phyloP scores from a whole-genome alignment of 2,797 vertebrate genomes.

The Artibeus lituratus region DNA sequence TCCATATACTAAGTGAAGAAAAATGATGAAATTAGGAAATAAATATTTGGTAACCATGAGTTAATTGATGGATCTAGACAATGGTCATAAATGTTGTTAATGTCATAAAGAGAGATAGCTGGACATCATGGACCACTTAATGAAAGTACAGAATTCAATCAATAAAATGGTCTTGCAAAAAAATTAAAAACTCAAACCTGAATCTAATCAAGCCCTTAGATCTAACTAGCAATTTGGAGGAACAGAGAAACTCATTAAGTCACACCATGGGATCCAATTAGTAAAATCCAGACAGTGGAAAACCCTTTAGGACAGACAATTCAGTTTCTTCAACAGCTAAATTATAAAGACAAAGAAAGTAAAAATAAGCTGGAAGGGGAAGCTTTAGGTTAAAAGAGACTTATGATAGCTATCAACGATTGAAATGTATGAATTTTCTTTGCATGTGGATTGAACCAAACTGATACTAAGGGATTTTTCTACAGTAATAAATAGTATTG shows the following conservation, averaged over 20 bases:
- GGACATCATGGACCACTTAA: not conserved
- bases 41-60: not conserved
- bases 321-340: conserved; percentile 25
- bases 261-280: conserved; percentile 54
- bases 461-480: not conserved
- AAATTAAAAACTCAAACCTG: not conserved
- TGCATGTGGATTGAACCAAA: not conserved
- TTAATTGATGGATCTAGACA: not conserved
- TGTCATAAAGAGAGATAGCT: not conserved
- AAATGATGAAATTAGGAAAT: not conserved
- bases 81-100: not conserved
- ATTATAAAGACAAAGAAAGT: conserved; percentile 22
- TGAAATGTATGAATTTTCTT: not conserved
- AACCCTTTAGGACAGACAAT: conserved; percentile 52
- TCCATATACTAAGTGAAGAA: not conserved
- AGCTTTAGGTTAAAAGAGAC: not conserved
- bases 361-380: not conserved
- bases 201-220: conserved; percentile 43
- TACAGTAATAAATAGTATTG: not conserved
- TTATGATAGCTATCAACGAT: not conserved
- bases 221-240: conserved; percentile 50
- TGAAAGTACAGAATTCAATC: not conserved
- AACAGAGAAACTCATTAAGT: conserved; percentile 48
- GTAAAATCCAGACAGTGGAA: conserved; percentile 35
- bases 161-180: not conserved